These are phyloP conservation scores for Selenia dentaria DNA, from an alignment of 2,888 invertebrate species.

Conservation along the genomic window DNA sequence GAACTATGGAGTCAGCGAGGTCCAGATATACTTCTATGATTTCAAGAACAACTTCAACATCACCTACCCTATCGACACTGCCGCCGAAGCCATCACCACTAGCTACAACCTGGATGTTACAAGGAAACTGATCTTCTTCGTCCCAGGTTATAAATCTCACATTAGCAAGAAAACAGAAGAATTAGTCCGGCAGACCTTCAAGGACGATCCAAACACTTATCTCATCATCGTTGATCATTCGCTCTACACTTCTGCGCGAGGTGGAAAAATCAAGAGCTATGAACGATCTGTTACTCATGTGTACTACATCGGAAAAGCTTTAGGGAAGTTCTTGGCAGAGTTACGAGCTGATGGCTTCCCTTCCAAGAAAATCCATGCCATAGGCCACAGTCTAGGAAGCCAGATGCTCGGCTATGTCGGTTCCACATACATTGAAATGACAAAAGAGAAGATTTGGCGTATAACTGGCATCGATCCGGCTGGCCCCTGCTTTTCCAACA, in stretches of 20 bases:
- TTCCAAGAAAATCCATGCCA: constrained; percentile 64
- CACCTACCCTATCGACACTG: constrained; percentile 55
- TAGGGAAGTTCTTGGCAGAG: constrained; percentile 61
- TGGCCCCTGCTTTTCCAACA: constrained; percentile 75
- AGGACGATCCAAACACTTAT: constrained; percentile 62
- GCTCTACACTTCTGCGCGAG: constrained; percentile 61
- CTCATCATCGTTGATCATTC: constrained; percentile 74
- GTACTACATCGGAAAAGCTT: constrained; percentile 61
- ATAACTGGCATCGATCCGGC: constrained; percentile 75
- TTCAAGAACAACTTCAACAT: constrained; percentile 70
- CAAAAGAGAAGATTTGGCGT: constrained; percentile 62
- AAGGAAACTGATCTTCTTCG: constrained; percentile 67
- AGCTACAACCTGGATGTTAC: constrained; percentile 63
- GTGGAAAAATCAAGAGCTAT: constrained; percentile 65
- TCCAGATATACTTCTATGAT: constrained; percentile 69
- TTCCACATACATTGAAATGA: constrained; percentile 52
- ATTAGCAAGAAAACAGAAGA: constrained; percentile 66
- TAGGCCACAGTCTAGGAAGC: constrained; percentile 73
- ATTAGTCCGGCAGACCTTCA: constrained; percentile 63
- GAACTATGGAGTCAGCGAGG: constrained; percentile 59
- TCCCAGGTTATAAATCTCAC: constrained; percentile 74
- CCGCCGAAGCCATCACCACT: constrained; percentile 53
- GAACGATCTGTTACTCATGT: constrained; percentile 63
- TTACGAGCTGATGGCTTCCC: constrained; percentile 57
- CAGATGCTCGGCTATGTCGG: constrained; percentile 69